A percentile compares a stretch with the other conserved stretches of the same genome.
Conservation (phyloP, 2,113 vertebrate species). For the Acanthochromis polyacanthus region DNA sequence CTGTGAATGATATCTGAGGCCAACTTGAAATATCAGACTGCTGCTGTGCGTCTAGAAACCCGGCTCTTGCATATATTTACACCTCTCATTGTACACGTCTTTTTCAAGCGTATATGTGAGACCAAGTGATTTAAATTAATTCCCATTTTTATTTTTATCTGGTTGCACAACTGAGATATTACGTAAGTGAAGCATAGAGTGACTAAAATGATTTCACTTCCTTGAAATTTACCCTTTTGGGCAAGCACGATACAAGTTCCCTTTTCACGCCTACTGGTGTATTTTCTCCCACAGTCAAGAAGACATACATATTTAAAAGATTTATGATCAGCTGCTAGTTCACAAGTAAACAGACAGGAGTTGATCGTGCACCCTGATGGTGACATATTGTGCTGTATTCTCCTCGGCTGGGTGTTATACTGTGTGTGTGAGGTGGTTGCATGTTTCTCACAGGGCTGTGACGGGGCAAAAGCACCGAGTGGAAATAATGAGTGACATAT, state of each 20-base stretch:
- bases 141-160: slow-evolving; percentile 33
- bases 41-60: slow-evolving; percentile 12
- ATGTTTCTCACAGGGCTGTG: slow-evolving; percentile 43
- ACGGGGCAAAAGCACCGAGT: slow-evolving; percentile 63
- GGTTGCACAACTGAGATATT: slow-evolving; percentile 38
- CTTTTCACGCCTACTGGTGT: slow-evolving; percentile 6
- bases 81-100: slow-evolving; percentile 21
- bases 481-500: slow-evolving; percentile 79
- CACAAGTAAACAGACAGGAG: not conserved
- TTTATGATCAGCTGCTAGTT: not conserved
- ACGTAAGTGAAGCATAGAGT: slow-evolving; percentile 21
- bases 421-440: slow-evolving; percentile 45
- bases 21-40: slow-evolving; percentile 5
- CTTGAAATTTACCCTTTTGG: slow-evolving; percentile 24
- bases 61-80: slow-evolving; percentile 10
- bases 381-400: slow-evolving; percentile 17
- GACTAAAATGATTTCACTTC: slow-evolving; percentile 56
- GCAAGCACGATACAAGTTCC: slow-evolving; percentile 21
- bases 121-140: slow-evolving; percentile 19
- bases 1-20: slow-evolving; percentile 24
- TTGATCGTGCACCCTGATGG: not conserved
- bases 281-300: not conserved
- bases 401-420: slow-evolving; percentile 1
- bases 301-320: not conserved
- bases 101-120: slow-evolving; percentile 1